Evolutionary conservation across 2,113 vertebrate species (phyloP).

Genomic region (Mormoops blainvillei): DNA sequence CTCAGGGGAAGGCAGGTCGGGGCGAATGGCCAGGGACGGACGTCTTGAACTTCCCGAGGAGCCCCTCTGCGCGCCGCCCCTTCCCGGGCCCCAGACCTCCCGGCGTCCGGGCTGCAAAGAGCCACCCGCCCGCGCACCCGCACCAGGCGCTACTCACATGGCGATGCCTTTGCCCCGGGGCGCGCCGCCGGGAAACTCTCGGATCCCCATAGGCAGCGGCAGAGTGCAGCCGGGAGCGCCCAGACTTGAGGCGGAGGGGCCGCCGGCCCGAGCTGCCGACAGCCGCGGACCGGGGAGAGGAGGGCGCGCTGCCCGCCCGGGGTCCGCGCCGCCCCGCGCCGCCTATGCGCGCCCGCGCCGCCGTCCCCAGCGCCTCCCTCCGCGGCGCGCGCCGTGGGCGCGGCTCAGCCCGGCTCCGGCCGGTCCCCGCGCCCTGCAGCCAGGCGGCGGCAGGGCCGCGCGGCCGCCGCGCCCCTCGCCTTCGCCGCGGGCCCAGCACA

Average conservation of each 20-base stretch:
- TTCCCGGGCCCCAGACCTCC: neutral
- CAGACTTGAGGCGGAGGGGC: conserved; percentile 62
- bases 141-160: conserved; percentile 70
- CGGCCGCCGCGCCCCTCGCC: neutral
- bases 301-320: neutral
- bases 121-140: neutral
- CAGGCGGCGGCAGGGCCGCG: neutral
- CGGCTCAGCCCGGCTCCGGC: neutral
- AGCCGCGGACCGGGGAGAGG: neutral
- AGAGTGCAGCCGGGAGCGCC: conserved; percentile 67
- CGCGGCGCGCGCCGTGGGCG: neutral
- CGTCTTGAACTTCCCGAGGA: conserved; percentile 40
- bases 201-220: conserved; percentile 80
- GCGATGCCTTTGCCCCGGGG: conserved; percentile 75
- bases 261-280: conserved; percentile 58
- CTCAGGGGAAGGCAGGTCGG: neutral
- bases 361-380: neutral
- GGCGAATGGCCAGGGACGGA: neutral
- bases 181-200: conserved; percentile 81
- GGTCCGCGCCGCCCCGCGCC: neutral
- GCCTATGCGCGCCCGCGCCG: neutral
- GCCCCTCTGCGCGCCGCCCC: neutral
- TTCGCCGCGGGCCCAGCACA: neutral
- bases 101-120: neutral
- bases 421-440: neutral